Evolutionary conservation across 2,888 invertebrate species (phyloP).

Genomic region (Synanthedon myopaeformis): DNA sequence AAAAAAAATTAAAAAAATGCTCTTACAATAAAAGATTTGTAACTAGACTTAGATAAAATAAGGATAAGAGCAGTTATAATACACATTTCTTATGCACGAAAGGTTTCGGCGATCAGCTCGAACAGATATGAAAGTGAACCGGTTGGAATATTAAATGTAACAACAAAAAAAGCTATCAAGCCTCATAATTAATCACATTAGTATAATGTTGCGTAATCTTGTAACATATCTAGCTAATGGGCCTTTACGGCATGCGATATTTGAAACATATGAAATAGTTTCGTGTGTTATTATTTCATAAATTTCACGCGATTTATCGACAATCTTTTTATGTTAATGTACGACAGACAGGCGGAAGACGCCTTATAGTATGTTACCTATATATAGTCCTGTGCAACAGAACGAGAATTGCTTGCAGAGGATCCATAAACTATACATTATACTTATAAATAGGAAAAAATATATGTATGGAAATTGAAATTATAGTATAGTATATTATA

Average conservation of each 20-base stretch:
- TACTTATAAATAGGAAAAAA: no score
- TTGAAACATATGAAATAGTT: constrained; percentile 13
- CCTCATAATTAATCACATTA: constrained; percentile 1
- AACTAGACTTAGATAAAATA: no score
- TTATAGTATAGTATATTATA: no score
- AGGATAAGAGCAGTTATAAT: background rate
- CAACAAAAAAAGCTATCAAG: background rate
- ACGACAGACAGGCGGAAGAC: no score
- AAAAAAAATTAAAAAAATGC: no score
- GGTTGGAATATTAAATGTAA: background rate
- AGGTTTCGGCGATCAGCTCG: background rate
- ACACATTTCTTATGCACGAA: background rate
- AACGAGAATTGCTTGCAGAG: no score
- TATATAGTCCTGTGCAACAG: no score
- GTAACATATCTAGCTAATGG: constrained; percentile 22
- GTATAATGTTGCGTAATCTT: constrained; percentile 15
- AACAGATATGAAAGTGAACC: background rate
- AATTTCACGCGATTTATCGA: constrained; percentile 7
- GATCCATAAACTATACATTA: no score
- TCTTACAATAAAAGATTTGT: no score
- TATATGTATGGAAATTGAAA: no score
- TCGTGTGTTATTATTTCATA: background rate
- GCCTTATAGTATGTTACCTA: no score
- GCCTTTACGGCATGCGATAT: constrained; percentile 16
- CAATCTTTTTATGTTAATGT: background rate